Conservation (phyloP, 1,140 invertebrate species). For the Argopecten irradians region DNA sequence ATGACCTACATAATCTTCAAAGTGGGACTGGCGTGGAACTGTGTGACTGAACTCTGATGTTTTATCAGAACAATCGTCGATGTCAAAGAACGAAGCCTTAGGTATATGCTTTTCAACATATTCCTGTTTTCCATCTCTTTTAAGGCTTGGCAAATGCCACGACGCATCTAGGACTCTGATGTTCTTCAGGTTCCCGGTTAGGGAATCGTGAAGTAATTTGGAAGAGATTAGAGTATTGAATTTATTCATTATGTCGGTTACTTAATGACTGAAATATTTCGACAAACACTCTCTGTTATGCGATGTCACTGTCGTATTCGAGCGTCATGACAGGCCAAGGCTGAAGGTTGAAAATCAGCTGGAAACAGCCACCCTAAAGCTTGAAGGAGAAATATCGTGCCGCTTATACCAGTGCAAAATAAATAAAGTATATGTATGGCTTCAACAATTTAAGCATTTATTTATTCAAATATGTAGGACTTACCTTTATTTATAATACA, state of each 20-base stretch:
- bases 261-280: not conserved
- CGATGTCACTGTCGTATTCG: not conserved
- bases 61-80: conserved; percentile 69
- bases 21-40: conserved; percentile 65
- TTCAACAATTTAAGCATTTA: not conserved
- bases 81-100: conserved; percentile 72
- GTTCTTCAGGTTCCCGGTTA: conserved; percentile 18
- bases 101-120: conserved; percentile 70
- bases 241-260: not conserved
- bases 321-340: not conserved
- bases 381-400: not conserved
- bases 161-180: conserved; percentile 68
- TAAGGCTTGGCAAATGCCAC: conserved; percentile 67
- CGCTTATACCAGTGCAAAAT: not conserved
- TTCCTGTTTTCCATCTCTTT: conserved; percentile 61
- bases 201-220: not conserved
- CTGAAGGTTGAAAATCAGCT: too few relatives aligned
- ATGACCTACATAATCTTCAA: conserved; percentile 70
- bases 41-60: conserved; percentile 62
- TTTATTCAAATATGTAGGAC: not conserved
- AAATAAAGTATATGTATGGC: not conserved
- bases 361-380: too few relatives aligned
- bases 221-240: not conserved
- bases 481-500: too few relatives aligned
- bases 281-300: not conserved